A percentile compares a stretch with the other conserved stretches of the same genome.
phyloP scores from a whole-genome alignment of 2,888 invertebrate genomes.

The Spilosoma lubricipeda region DNA sequence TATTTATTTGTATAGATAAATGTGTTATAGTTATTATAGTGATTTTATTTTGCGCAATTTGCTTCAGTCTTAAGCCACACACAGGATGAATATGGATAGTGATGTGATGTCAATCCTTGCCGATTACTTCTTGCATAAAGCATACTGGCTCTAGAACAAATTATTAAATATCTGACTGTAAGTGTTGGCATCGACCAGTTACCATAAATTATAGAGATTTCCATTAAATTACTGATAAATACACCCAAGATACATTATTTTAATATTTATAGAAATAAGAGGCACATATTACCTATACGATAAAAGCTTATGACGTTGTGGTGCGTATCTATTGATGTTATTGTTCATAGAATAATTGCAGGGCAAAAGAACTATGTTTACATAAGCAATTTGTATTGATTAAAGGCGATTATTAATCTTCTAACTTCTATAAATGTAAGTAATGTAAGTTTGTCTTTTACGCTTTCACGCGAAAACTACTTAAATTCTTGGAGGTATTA shows the following conservation, averaged over 20 bases:
- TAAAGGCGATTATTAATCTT: neutral
- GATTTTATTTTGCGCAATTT: too few relatives aligned
- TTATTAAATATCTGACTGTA: neutral
- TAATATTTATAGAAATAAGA: neutral
- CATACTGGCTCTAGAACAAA: neutral
- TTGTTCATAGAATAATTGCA: neutral
- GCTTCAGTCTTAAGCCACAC: too few relatives aligned
- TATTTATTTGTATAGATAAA: too few relatives aligned
- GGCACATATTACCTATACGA: too few relatives aligned
- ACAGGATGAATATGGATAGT: too few relatives aligned
- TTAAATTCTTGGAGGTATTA: too few relatives aligned
- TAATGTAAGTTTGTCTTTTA: too few relatives aligned
- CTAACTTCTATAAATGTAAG: too few relatives aligned
- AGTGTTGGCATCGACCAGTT: neutral
- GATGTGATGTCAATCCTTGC: too few relatives aligned
- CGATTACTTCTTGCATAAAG: too few relatives aligned
- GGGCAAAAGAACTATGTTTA: neutral
- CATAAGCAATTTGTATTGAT: neutral
- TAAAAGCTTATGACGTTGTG: neutral
- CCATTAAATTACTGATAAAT: slow-evolving; percentile 2
- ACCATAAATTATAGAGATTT: slow-evolving; percentile 17
- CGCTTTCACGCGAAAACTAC: too few relatives aligned
- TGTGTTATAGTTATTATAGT: too few relatives aligned
- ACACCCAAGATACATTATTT: neutral
- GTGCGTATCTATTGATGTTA: neutral